Evolutionary conservation across 2,888 invertebrate species (phyloP).

Genomic region (Apotomis betuletana): DNA sequence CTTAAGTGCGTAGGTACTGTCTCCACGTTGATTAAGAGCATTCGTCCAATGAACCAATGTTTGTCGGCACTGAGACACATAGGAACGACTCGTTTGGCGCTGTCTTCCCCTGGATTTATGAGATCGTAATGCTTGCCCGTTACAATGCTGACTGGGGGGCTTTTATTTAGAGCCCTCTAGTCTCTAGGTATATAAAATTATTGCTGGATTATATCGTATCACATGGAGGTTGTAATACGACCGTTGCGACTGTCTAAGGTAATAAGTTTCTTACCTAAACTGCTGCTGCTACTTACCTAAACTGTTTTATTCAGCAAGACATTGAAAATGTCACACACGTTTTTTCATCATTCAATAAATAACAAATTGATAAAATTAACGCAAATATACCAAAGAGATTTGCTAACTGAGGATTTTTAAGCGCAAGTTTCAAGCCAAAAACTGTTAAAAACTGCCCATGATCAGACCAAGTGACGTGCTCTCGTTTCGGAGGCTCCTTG

Average conservation of each 20-base stretch:
- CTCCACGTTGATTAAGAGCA: slow-evolving; percentile 27
- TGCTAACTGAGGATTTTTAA: no score
- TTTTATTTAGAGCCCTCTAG: slow-evolving; percentile 25
- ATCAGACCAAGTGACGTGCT: no score
- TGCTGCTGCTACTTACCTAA: no score
- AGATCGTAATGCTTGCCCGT: slow-evolving; percentile 55
- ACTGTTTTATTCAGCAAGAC: no score
- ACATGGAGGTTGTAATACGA: neutral
- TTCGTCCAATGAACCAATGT: slow-evolving; percentile 35
- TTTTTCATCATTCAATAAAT: no score
- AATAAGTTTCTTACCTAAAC: neutral
- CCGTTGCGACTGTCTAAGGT: neutral
- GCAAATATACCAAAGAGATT: no score
- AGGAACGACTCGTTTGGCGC: slow-evolving; percentile 54
- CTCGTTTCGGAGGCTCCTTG: no score
- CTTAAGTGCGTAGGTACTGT: slow-evolving; percentile 18
- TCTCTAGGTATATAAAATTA: slow-evolving; percentile 13
- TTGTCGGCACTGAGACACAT: slow-evolving; percentile 41
- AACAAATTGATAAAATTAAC: no score
- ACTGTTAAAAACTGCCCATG: no score
- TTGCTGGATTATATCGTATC: slow-evolving; percentile 12
- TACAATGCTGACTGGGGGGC: slow-evolving; percentile 33
- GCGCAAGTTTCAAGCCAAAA: no score
- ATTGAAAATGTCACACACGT: no score
- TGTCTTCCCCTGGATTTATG: slow-evolving; percentile 55